Conservation (phyloP, 2,797 vertebrate species). For the Sebastes wilsoni region DNA sequence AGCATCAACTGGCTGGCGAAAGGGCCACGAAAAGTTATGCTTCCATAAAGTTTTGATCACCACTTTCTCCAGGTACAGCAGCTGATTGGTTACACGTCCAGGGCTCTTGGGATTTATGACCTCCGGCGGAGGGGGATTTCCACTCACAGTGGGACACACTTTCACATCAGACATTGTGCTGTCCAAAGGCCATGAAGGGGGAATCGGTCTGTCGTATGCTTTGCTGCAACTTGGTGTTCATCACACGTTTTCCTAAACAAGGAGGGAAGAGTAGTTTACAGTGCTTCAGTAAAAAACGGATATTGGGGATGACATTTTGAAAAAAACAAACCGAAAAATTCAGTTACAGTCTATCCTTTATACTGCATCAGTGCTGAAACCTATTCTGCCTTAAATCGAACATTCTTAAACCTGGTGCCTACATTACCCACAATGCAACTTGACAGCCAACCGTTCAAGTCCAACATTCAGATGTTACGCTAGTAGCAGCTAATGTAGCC, state of each 20-base stretch:
- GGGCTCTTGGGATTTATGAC: slow-evolving; percentile 83
- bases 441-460: not conserved
- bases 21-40: slow-evolving; percentile 94
- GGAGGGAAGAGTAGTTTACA: not conserved
- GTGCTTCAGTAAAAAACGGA: not conserved
- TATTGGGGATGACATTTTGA: not conserved
- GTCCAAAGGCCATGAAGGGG: slow-evolving; percentile 28
- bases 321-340: not conserved
- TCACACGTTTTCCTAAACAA: slow-evolving; percentile 64
- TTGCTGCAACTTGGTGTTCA: slow-evolving; percentile 46
- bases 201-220: not conserved
- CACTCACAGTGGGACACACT: slow-evolving; percentile 62
- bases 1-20: slow-evolving; percentile 93
- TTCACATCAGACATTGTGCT: slow-evolving; percentile 83
- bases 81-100: slow-evolving; percentile 89
- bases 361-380: not conserved
- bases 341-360: not conserved
- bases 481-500: not conserved
- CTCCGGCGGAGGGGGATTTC: slow-evolving; percentile 91
- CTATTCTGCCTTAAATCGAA: not conserved
- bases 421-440: not conserved
- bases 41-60: slow-evolving; percentile 89
- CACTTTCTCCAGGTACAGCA: slow-evolving; percentile 90
- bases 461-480: not conserved
- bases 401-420: not conserved